Conservation (phyloP, 2,888 invertebrate species). For the Macropis europaea region DNA sequence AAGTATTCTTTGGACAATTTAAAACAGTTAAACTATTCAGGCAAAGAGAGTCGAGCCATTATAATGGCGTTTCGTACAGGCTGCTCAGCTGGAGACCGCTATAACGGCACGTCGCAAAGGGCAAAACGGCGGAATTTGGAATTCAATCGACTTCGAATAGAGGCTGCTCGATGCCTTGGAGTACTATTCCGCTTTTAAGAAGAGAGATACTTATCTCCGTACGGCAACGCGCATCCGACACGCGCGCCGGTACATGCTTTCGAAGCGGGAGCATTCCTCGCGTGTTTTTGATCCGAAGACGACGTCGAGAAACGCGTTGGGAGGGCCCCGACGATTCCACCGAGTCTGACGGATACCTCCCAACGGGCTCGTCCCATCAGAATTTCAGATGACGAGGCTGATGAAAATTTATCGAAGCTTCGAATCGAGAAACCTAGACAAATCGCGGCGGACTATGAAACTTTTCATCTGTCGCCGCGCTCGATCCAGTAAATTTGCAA, state of each 20-base stretch:
- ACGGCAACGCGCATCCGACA: background rate
- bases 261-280: constrained; percentile 14
- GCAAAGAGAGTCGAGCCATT: too few species aligned
- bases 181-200: too few species aligned
- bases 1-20: too few species aligned
- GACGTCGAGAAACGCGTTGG: constrained; percentile 6
- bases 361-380: constrained; percentile 30
- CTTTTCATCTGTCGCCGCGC: constrained; percentile 7
- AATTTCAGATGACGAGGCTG: constrained; percentile 40
- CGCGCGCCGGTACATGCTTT: background rate
- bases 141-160: background rate
- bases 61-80: too few species aligned
- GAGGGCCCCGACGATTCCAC: constrained; percentile 3
- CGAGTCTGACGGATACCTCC: constrained; percentile 26
- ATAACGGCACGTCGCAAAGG: too few species aligned
- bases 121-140: too few species aligned
- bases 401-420: constrained; percentile 34
- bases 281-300: constrained; percentile 5
- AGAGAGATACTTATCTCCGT: background rate
- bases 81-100: too few species aligned
- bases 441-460: background rate
- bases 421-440: constrained; percentile 18
- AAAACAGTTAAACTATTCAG: too few species aligned
- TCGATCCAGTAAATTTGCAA: too few species aligned
- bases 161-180: too few species aligned